These are phyloP conservation scores for Smittia sp. DNA, from an alignment of 2,888 invertebrate genomes.

Conservation along the genomic window DNA sequence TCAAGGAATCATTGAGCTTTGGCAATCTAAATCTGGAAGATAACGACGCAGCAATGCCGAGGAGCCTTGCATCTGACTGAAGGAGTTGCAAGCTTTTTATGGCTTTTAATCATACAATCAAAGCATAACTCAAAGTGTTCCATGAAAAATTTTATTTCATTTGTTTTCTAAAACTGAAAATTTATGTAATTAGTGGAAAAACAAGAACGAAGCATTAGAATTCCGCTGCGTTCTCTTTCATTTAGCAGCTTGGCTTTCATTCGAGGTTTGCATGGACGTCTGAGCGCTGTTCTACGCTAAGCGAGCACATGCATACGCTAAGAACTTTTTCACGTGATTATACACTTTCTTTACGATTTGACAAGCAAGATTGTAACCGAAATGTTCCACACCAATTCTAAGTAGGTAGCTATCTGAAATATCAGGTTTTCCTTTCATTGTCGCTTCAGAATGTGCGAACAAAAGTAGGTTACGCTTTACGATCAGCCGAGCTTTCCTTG, in stretches of 20 bases:
- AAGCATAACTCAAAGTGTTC: background rate
- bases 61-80: no score
- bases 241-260: background rate
- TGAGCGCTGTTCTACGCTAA: background rate
- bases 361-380: constrained; percentile 28
- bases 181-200: constrained; percentile 33
- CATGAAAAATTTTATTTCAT: background rate
- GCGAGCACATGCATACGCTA: no score
- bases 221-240: background rate
- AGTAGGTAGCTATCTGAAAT: no score
- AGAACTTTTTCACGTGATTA: constrained; percentile 32
- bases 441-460: background rate
- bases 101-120: no score
- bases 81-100: no score
- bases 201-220: background rate
- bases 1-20: no score
- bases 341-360: constrained; percentile 35
- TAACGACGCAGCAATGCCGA: no score
- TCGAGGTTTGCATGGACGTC: background rate
- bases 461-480: constrained; percentile 5
- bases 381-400: background rate
- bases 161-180: constrained; percentile 23
- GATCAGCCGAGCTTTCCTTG: no score
- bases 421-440: no score
- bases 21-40: no score